A percentile compares a stretch with the other conserved stretches of the same genome.
These are phyloP conservation scores for Calosoma granatense DNA, from an alignment of 1,140 invertebrate species.

Conservation along the genomic window DNA sequence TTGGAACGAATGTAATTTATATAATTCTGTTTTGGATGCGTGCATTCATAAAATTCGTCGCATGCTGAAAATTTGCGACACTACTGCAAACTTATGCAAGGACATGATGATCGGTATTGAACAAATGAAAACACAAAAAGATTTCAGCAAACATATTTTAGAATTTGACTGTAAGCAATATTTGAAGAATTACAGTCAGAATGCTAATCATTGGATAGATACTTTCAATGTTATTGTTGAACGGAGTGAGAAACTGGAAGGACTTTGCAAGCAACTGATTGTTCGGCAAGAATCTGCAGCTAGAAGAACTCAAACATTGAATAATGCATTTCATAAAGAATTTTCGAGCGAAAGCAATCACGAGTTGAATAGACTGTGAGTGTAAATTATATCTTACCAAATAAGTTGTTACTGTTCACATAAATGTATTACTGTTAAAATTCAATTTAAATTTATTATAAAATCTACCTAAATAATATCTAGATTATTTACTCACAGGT, in stretches of 20 bases:
- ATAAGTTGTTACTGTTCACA: too few species aligned
- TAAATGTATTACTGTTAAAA: too few species aligned
- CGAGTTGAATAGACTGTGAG: slow-evolving; percentile 34
- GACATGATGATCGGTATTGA: background rate
- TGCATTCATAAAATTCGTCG: slow-evolving; percentile 18
- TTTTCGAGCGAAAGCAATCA: slow-evolving; percentile 32
- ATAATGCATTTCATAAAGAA: slow-evolving; percentile 18
- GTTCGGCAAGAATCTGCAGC: background rate
- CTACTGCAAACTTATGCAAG: background rate
- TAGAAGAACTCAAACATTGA: background rate
- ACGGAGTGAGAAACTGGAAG: background rate
- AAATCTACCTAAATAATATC: too few species aligned
- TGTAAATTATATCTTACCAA: too few species aligned
- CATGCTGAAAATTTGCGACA: background rate
- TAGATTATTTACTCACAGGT: too few species aligned
- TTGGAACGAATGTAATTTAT: slow-evolving; percentile 19
- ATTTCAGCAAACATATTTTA: background rate
- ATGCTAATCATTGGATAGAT: background rate
- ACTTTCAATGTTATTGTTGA: background rate
- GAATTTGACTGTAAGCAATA: slow-evolving; percentile 3
- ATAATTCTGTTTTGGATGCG: slow-evolving; percentile 17
- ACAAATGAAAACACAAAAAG: background rate
- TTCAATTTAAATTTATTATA: too few species aligned
- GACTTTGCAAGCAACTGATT: background rate
- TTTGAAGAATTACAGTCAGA: background rate